Conservation (phyloP, 1,140 invertebrate genomes). For the Macrobrachium nipponense region DNA sequence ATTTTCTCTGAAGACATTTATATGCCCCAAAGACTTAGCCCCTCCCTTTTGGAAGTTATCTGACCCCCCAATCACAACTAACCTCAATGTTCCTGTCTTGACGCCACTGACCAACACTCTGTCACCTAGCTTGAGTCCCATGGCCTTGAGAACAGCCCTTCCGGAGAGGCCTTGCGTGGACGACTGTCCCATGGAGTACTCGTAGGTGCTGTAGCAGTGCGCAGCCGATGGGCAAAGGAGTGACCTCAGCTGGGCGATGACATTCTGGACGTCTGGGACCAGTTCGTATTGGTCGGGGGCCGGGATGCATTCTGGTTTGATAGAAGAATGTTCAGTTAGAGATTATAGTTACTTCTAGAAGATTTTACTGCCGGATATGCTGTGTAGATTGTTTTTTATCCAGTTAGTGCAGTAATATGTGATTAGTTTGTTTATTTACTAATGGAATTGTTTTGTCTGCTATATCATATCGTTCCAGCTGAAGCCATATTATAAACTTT, state of each 20-base stretch:
- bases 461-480: too few species aligned
- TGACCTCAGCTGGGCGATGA: slow-evolving; percentile 65
- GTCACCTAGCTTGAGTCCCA: slow-evolving; percentile 72
- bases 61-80: slow-evolving; percentile 37
- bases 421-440: too few species aligned
- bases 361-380: too few species aligned
- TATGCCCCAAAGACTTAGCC: too few species aligned
- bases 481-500: too few species aligned
- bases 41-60: too few species aligned
- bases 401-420: too few species aligned
- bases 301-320: slow-evolving; percentile 70
- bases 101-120: slow-evolving; percentile 71
- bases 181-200: slow-evolving; percentile 13
- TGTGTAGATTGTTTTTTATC: too few species aligned
- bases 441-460: too few species aligned
- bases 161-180: slow-evolving; percentile 66
- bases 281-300: slow-evolving; percentile 68
- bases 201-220: slow-evolving; percentile 23
- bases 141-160: slow-evolving; percentile 71
- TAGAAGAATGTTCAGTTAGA: too few species aligned
- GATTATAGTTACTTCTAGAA: too few species aligned
- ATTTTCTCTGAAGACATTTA: too few species aligned
- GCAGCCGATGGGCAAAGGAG: slow-evolving; percentile 64
- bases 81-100: slow-evolving; percentile 72
- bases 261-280: slow-evolving; percentile 68